Conservation (phyloP, 2,888 invertebrate species). For the Ctenicera cuprea region DNA sequence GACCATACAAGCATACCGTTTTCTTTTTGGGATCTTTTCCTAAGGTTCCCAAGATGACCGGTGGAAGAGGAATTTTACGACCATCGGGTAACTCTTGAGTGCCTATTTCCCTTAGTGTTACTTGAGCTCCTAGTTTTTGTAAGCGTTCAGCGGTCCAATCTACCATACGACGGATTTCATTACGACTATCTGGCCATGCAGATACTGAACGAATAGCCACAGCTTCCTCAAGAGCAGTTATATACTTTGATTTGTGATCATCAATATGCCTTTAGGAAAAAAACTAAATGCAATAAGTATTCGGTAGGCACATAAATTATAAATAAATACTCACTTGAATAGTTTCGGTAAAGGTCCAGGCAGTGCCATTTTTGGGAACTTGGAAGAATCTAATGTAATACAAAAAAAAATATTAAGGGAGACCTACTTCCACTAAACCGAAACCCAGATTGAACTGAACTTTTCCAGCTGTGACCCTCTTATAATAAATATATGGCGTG, state of each 20-base stretch:
- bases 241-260: conserved; percentile 83
- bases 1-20: conserved; percentile 96
- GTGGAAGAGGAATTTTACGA: conserved; percentile 85
- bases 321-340: conserved; percentile 3
- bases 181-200: conserved; percentile 87
- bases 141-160: conserved; percentile 85
- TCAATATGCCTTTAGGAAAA: conserved; percentile 83
- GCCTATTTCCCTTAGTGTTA: conserved; percentile 86
- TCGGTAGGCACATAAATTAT: background rate
- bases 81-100: conserved; percentile 84
- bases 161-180: conserved; percentile 90
- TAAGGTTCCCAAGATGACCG: conserved; percentile 86
- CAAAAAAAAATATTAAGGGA: too few species aligned
- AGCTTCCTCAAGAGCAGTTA: conserved; percentile 86
- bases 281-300: background rate
- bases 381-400: too few species aligned
- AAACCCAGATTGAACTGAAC: too few species aligned
- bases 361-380: background rate
- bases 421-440: too few species aligned
- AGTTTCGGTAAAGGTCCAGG: background rate
- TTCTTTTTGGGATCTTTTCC: conserved; percentile 91
- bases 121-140: conserved; percentile 81
- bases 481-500: too few species aligned
- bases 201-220: conserved; percentile 98
- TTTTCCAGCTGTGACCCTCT: too few species aligned